Percentiles rank a stretch among this genome's conserved stretches.
Conservation (phyloP, 2,888 invertebrate genomes). For the Chymomyza procnemis region DNA sequence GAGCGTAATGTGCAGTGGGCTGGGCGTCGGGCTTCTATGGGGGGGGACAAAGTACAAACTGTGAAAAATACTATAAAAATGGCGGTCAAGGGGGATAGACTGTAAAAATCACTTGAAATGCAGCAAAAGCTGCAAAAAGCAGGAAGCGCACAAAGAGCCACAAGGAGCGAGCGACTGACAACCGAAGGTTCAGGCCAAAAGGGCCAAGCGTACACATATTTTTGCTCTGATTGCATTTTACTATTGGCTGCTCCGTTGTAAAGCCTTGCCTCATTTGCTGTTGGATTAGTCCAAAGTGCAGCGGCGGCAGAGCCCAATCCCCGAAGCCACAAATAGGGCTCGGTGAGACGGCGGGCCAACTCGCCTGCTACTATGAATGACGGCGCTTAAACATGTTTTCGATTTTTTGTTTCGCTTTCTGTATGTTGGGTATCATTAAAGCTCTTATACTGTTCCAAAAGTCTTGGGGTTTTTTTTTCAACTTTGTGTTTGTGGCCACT, state of each 20-base stretch:
- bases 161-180: conserved; percentile 5
- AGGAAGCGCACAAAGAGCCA: neutral
- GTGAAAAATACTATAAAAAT: conserved; percentile 8
- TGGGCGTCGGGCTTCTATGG: neutral
- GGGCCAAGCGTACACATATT: neutral
- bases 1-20: neutral
- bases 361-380: conserved; percentile 11
- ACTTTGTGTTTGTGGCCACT: conserved; percentile 2
- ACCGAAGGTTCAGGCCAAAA: neutral
- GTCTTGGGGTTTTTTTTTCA: conserved; percentile 15
- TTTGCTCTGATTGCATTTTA: neutral
- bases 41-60: neutral
- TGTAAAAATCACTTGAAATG: conserved; percentile 50
- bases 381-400: conserved; percentile 23
- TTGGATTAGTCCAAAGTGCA: conserved; percentile 68
- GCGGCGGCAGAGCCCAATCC: neutral
- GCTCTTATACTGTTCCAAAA: conserved; percentile 25
- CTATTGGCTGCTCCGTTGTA: neutral
- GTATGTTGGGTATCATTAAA: conserved; percentile 55
- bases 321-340: neutral
- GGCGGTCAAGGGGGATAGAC: neutral
- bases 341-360: conserved; percentile 24
- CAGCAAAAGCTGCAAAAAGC: conserved; percentile 49
- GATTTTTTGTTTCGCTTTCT: conserved; percentile 34
- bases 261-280: conserved; percentile 63